phyloP scores from a whole-genome alignment of 2,888 invertebrate genomes.

The Macrophya alboannulata region DNA sequence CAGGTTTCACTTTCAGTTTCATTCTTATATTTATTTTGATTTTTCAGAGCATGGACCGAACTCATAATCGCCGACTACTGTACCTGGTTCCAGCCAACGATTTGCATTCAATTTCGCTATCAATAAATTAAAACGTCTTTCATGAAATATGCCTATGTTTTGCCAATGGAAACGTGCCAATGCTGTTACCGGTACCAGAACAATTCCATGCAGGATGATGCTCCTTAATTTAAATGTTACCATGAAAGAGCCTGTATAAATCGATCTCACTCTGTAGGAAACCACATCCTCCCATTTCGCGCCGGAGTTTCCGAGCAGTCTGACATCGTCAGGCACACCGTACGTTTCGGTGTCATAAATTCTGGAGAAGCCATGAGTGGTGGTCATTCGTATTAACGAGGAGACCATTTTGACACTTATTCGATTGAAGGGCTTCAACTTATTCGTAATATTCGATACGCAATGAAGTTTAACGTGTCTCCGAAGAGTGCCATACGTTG shows the following conservation, averaged over 20 bases:
- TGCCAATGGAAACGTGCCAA: neutral
- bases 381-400: neutral
- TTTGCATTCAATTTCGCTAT: neutral
- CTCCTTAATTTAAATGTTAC: neutral
- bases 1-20: too few species aligned
- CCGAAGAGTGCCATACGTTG: slow-evolving; percentile 6
- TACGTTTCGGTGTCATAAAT: neutral
- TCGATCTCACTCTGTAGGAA: neutral
- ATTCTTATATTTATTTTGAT: neutral
- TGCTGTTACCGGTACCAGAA: neutral
- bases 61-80: neutral
- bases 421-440: neutral
- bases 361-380: neutral
- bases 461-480: slow-evolving; percentile 11
- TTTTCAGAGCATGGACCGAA: neutral
- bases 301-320: slow-evolving; percentile 20
- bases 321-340: neutral
- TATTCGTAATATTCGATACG: neutral
- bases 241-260: neutral
- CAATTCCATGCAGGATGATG: neutral
- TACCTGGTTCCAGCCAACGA: neutral
- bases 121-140: neutral
- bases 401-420: neutral
- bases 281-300: neutral
- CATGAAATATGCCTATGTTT: slow-evolving; percentile 11